Evolutionary conservation across 2,113 vertebrate genomes (phyloP).

Genomic region (Carassius auratus): DNA sequence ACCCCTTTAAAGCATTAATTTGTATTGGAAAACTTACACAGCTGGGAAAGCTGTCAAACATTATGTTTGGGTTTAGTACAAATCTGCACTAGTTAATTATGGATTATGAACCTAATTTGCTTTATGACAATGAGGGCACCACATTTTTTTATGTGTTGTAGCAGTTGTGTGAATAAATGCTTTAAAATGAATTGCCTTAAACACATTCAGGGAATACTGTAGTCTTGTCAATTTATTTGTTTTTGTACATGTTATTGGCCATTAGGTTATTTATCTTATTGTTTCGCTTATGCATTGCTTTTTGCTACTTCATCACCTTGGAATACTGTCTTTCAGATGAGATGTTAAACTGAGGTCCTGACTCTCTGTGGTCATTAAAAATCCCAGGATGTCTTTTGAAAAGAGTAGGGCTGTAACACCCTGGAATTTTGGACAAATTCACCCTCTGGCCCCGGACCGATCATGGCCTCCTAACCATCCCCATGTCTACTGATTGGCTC

Average conservation of each 20-base stretch:
- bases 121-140: slow-evolving; percentile 11
- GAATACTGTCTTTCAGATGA: too few relatives aligned
- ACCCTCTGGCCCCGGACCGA: too few relatives aligned
- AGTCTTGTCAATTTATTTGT: neutral
- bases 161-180: neutral
- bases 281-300: too few relatives aligned
- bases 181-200: neutral
- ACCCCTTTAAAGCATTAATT: neutral
- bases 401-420: too few relatives aligned
- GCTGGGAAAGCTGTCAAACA: slow-evolving; percentile 1
- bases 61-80: neutral
- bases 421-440: too few relatives aligned
- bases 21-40: neutral
- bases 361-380: too few relatives aligned
- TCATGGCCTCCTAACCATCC: too few relatives aligned
- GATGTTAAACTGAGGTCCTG: too few relatives aligned
- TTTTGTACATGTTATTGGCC: neutral
- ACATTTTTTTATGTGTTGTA: neutral
- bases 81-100: neutral
- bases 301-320: too few relatives aligned
- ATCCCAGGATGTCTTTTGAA: too few relatives aligned
- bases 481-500: too few relatives aligned
- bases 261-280: neutral
- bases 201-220: too few relatives aligned
- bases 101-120: slow-evolving; percentile 11